These are phyloP conservation scores for Drosophila burlai DNA, from an alignment of 1,140 invertebrate species.

Conservation along the genomic window DNA sequence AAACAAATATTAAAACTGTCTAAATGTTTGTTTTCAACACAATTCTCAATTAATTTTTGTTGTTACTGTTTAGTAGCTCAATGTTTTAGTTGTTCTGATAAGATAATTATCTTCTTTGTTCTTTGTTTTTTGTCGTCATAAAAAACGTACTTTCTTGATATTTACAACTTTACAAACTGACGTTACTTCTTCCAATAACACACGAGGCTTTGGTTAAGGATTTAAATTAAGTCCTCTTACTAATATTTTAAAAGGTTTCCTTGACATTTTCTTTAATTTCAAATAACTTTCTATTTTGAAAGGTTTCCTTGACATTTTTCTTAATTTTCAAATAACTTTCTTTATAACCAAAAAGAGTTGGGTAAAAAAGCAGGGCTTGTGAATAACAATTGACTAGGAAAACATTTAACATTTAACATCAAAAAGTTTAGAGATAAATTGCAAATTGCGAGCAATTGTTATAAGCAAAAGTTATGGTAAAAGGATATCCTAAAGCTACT, in stretches of 20 bases:
- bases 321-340: not conserved
- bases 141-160: not conserved
- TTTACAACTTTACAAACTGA: not conserved
- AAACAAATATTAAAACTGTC: conserved; percentile 18
- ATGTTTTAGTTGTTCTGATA: conserved; percentile 25
- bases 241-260: not conserved
- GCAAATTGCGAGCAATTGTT: no score
- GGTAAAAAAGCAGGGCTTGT: not conserved
- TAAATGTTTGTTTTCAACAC: conserved; percentile 15
- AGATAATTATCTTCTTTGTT: not conserved
- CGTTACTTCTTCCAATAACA: not conserved
- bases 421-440: not conserved
- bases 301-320: not conserved
- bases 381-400: not conserved
- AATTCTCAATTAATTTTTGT: conserved; percentile 18
- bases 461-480: not conserved
- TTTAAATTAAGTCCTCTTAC: not conserved
- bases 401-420: not conserved
- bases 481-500: not conserved
- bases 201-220: not conserved
- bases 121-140: not conserved
- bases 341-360: not conserved
- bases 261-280: no score
- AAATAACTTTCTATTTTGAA: not conserved
- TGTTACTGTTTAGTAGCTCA: conserved; percentile 12